Percentiles rank a stretch among this genome's conserved stretches.
phyloP scores from a whole-genome alignment of 2,113 vertebrate species.

The Peromyscus polionotus region DNA sequence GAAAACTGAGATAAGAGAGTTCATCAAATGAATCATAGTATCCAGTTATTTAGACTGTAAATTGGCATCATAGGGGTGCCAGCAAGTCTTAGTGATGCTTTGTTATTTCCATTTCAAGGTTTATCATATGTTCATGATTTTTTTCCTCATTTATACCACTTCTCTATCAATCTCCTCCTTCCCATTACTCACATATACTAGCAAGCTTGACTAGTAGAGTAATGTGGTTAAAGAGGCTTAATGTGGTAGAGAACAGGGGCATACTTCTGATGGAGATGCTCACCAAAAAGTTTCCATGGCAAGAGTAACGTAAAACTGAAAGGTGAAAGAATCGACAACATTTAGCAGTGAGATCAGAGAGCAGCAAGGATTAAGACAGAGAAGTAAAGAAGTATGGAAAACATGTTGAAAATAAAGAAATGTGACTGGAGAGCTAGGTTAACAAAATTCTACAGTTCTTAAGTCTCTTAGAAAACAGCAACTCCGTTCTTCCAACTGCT shows the following conservation, averaged over 20 bases:
- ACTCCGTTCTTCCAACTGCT: background rate
- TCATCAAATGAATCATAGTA: background rate
- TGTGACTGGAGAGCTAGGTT: background rate
- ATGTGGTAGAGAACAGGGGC: background rate
- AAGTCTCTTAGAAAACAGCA: constrained; percentile 39
- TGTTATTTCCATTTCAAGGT: background rate
- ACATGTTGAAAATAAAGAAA: background rate
- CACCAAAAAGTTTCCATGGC: constrained; percentile 47
- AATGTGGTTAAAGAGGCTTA: background rate
- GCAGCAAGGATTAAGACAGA: background rate
- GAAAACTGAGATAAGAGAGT: background rate
- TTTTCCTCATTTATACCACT: background rate
- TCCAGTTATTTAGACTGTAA: background rate
- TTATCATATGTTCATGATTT: background rate
- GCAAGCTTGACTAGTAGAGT: background rate
- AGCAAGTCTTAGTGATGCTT: background rate
- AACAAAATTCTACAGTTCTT: constrained; percentile 20
- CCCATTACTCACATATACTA: background rate
- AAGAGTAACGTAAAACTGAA: background rate
- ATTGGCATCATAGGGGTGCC: background rate
- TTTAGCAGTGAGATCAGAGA: constrained; percentile 20
- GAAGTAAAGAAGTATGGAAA: background rate
- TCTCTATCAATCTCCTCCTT: background rate
- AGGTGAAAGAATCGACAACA: background rate
- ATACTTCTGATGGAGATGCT: background rate